These are phyloP conservation scores for Acanthisitta chloris DNA, from an alignment of 2,113 vertebrate genomes.

Conservation along the genomic window DNA sequence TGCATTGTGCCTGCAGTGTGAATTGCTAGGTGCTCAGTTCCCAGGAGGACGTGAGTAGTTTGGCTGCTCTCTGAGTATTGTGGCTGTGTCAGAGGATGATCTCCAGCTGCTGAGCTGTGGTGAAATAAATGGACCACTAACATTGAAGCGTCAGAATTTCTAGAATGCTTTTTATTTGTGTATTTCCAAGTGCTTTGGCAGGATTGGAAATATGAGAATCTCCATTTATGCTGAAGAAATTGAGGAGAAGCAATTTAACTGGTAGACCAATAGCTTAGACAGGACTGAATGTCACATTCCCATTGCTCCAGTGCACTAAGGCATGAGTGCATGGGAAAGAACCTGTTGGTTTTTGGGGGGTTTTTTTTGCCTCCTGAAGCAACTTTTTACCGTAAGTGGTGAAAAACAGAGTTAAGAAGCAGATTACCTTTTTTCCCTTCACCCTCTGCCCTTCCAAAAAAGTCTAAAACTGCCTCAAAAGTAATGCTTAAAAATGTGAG, in stretches of 20 bases:
- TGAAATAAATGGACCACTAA: background rate
- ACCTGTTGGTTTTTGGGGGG: background rate
- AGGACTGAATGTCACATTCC: background rate
- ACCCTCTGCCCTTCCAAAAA: fast-evolving
- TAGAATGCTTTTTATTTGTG: background rate
- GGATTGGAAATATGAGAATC: background rate
- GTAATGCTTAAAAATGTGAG: background rate
- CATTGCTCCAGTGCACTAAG: background rate
- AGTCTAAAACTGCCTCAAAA: background rate
- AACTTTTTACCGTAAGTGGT: background rate
- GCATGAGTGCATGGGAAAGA: background rate
- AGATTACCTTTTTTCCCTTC: background rate
- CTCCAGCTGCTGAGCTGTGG: background rate
- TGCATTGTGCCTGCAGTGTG: background rate
- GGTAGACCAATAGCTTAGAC: background rate
- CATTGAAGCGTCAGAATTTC: background rate
- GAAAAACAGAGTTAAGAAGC: background rate
- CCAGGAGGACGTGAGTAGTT: background rate
- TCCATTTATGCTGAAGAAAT: background rate
- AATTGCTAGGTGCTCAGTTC: background rate
- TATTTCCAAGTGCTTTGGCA: background rate
- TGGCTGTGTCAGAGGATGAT: fast-evolving
- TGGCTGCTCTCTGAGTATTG: background rate
- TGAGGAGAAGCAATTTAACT: background rate
- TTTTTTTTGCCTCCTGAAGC: background rate